Conservation (phyloP, 2,113 vertebrate species). For the Onychostruthus taczanowskii region DNA sequence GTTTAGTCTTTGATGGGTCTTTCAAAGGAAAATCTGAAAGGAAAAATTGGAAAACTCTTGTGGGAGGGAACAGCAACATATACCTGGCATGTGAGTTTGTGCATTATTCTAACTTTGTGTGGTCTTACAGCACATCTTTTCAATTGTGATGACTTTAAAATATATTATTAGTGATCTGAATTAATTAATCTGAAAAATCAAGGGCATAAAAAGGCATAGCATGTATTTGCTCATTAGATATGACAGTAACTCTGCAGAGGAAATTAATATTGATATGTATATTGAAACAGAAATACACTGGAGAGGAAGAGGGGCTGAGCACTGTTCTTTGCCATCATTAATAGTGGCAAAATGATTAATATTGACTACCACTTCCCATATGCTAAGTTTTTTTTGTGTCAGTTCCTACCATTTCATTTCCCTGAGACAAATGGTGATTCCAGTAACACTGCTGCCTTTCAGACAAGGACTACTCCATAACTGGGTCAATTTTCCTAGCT, state of each 20-base stretch:
- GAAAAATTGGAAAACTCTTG: not conserved
- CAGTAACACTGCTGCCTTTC: not conserved
- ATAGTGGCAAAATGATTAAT: not conserved
- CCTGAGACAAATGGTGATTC: not conserved
- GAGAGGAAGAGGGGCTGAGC: not conserved
- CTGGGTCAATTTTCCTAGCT: not conserved
- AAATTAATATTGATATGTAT: conserved; percentile 47
- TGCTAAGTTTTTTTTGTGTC: not conserved
- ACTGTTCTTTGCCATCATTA: not conserved
- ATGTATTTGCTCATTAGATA: conserved; percentile 33
- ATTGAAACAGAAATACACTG: conserved; percentile 23
- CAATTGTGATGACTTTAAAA: not conserved
- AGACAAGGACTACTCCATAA: not conserved
- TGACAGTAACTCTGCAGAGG: conserved; percentile 4
- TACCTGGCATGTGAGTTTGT: not conserved
- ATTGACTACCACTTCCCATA: not conserved
- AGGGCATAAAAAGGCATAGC: conserved; percentile 7
- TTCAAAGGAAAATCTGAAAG: not conserved
- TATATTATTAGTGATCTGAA: conserved; percentile 13
- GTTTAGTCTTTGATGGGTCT: not conserved
- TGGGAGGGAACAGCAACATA: not conserved
- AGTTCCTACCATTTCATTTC: not conserved
- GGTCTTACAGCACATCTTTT: not conserved
- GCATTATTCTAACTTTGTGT: not conserved
- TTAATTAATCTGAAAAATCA: conserved; percentile 30